These are phyloP conservation scores for Columba livia DNA, from an alignment of 2,113 vertebrate genomes.

Conservation along the genomic window DNA sequence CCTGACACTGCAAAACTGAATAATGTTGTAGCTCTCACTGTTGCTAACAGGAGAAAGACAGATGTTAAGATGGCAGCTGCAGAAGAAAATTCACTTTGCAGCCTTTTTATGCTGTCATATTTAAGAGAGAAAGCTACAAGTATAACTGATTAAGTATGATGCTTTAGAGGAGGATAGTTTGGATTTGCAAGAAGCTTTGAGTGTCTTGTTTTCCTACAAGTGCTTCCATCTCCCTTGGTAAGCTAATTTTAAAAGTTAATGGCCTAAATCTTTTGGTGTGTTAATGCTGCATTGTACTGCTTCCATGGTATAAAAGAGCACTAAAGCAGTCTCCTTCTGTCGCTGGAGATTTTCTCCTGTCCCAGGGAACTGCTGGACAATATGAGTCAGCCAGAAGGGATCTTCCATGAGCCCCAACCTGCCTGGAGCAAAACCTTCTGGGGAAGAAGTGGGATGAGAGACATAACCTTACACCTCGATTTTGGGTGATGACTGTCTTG, in stretches of 20 bases:
- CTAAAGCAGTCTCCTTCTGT: not conserved
- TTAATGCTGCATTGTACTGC: not conserved
- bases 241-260: slow-evolving; percentile 47
- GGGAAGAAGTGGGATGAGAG: not conserved
- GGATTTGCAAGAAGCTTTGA: slow-evolving; percentile 22
- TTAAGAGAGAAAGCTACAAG: not conserved
- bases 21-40: not conserved
- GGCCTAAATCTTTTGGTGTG: not conserved
- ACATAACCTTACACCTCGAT: not conserved
- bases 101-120: not conserved
- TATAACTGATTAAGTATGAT: not conserved
- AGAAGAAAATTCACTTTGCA: slow-evolving; percentile 7
- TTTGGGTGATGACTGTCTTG: not conserved
- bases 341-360: not conserved
- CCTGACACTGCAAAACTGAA: not conserved
- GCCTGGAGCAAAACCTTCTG: not conserved
- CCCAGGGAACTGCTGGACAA: not conserved
- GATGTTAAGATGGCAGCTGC: not conserved
- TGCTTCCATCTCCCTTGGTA: not conserved
- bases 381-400: not conserved
- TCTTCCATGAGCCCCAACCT: not conserved
- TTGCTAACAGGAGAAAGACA: not conserved
- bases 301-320: not conserved
- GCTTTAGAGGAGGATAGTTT: not conserved
- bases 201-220: not conserved